Evolutionary conservation across 2,888 invertebrate genomes (phyloP), one percentile per base, ranked within the genome.

Genomic region (Cheiracanthium punctorium): DNA sequence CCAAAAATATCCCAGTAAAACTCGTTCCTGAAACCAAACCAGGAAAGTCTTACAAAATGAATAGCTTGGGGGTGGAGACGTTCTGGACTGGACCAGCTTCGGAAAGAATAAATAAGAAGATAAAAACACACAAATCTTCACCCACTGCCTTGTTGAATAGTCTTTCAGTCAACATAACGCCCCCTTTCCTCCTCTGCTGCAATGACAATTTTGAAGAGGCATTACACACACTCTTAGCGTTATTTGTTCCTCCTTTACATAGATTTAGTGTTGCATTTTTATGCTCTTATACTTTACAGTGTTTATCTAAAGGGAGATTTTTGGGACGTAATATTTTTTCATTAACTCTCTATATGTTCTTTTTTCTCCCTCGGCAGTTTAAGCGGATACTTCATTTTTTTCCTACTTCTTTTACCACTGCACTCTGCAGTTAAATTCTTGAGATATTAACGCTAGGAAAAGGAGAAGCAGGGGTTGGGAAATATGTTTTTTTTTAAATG

Each of bases 131-230:
- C 64, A 28, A 64, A 24, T 64, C 64, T 52, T 52, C 74, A n/a
- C 58, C 64, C 52, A n/a, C 48, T 10, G n/a, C 72, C 65, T 65
- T 69, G 69, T 81, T 75, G 82, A 82, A 64, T 43, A 64, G 75
- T 70, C 75, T 75, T 70, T 82, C 30, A 64, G 75, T 82, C 82
- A 82, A 82, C 82, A 76, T 4, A 64, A 28, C 24, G 24, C 28
- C 4, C 52, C 48, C 17, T 8, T n/a, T 7, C 71, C n/a, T 7
- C 80, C 69, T 48, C 43, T 84, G 77, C 82, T 84, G 82, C 48
- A 84, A 84, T 84, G 82, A 84, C 82, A 84, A 84, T 84, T 84
- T 84, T 84, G 72, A 58, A 84, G 82, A 58, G 77, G 82, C 76
- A 84, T 84, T 84, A 84, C 72, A 28, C 12, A 33, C 28, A 28